phyloP scores from a whole-genome alignment of 2,797 vertebrate species.

The Liparis tanakae region DNA sequence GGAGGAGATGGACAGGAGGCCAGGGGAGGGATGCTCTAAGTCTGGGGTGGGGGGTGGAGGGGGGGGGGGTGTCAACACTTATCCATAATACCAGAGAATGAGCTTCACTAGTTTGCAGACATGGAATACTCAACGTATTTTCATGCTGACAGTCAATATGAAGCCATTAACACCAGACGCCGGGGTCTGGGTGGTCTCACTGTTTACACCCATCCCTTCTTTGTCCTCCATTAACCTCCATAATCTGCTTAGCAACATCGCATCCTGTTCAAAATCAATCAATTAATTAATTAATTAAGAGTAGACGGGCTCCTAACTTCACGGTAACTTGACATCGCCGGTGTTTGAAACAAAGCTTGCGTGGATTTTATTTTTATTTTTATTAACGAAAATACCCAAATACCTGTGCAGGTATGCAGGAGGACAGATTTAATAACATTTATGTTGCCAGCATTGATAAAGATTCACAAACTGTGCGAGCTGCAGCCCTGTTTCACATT shows the following conservation, averaged over 20 bases:
- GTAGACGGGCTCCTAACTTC: too few species aligned
- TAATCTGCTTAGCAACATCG: background rate
- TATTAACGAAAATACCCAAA: too few species aligned
- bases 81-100: conserved; percentile 71
- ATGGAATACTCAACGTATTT: conserved; percentile 87
- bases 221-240: conserved; percentile 1
- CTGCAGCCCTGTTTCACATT: background rate
- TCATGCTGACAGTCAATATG: conserved; percentile 88
- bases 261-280: conserved; percentile 6
- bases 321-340: too few species aligned
- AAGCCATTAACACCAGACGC: conserved; percentile 89
- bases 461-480: background rate
- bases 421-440: background rate
- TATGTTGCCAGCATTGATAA: background rate
- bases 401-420: too few species aligned
- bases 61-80: conserved; percentile 60
- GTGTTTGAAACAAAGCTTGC: too few species aligned
- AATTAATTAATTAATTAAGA: background rate
- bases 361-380: too few species aligned
- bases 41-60: conserved; percentile 52
- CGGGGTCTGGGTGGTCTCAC: conserved; percentile 72
- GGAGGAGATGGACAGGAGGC: conserved; percentile 57
- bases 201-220: conserved; percentile 21
- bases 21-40: conserved; percentile 57
- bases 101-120: conserved; percentile 72